phyloP scores from a whole-genome alignment of 2,888 invertebrate species.

The Nasonia oneida region DNA sequence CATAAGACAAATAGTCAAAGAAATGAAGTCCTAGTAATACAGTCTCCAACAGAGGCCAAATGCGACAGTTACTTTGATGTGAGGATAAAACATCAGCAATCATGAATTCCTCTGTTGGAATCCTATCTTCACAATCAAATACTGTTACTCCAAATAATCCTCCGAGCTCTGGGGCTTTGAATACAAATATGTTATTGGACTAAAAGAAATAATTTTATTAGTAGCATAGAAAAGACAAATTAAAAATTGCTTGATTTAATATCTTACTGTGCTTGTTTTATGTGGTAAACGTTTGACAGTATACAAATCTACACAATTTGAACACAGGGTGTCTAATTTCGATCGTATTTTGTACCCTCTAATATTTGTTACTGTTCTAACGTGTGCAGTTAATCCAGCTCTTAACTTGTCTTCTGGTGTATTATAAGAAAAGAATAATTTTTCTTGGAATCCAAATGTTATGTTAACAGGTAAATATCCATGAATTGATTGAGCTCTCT shows the following conservation, averaged over 20 bases:
- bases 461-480: conserved; percentile 84
- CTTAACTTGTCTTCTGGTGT: conserved; percentile 74
- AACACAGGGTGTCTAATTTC: conserved; percentile 70
- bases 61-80: conserved; percentile 74
- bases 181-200: conserved; percentile 69
- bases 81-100: conserved; percentile 72
- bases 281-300: conserved; percentile 70
- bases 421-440: conserved; percentile 74
- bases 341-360: conserved; percentile 66
- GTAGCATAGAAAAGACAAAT: background rate
- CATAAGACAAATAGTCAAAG: conserved; percentile 75
- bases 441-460: conserved; percentile 73
- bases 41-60: conserved; percentile 72
- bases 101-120: conserved; percentile 68
- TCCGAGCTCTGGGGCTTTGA: conserved; percentile 73
- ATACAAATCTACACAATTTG: conserved; percentile 68
- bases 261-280: conserved; percentile 67
- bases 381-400: conserved; percentile 73
- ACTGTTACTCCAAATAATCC: conserved; percentile 71
- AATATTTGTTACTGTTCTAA: conserved; percentile 74
- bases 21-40: conserved; percentile 73
- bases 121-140: conserved; percentile 72
- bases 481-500: conserved; percentile 85
- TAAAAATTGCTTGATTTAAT: conserved; percentile 27
- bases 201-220: conserved; percentile 56